A percentile compares a stretch with the other conserved stretches of the same genome.
These are phyloP conservation scores for Nomia melanderi DNA, from an alignment of 1,140 invertebrate genomes.

Conservation along the genomic window DNA sequence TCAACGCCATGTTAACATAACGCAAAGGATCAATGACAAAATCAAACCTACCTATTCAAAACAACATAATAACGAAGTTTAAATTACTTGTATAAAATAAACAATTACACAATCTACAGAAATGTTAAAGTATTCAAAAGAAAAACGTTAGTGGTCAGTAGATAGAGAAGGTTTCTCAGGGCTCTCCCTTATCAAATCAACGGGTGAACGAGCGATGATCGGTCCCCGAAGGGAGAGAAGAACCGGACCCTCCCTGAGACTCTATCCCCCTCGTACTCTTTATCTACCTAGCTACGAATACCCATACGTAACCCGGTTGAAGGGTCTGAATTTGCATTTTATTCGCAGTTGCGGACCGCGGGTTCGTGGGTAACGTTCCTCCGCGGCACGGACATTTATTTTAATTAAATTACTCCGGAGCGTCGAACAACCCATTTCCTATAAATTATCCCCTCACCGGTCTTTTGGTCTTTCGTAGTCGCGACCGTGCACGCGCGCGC, in stretches of 20 bases:
- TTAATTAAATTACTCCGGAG: conserved; percentile 82
- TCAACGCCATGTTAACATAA: too few species aligned
- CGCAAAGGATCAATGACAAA: too few species aligned
- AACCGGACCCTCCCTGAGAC: conserved; percentile 43
- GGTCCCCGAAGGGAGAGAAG: conserved; percentile 42
- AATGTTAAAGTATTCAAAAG: not conserved
- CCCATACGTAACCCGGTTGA: conserved; percentile 62
- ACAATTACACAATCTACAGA: not conserved
- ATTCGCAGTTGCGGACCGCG: conserved; percentile 77
- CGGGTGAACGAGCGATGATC: conserved; percentile 75
- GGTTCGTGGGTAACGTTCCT: conserved; percentile 62
- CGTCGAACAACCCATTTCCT: conserved; percentile 82
- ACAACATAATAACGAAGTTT: too few species aligned
- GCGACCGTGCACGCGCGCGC: conserved; percentile 33
- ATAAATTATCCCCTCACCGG: conserved; percentile 81
- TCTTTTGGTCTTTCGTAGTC: conserved; percentile 59
- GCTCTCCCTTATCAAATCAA: conserved; percentile 78
- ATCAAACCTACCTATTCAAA: too few species aligned
- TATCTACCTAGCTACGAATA: conserved; percentile 59
- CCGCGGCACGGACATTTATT: conserved; percentile 80
- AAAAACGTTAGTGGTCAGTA: not conserved
- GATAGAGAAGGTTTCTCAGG: conserved; percentile 49
- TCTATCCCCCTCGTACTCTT: conserved; percentile 52
- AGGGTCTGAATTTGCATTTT: conserved; percentile 82
- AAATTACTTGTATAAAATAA: too few species aligned